These are phyloP conservation scores for Drosophila kanapiae DNA, from an alignment of 1,140 invertebrate species.

Conservation along the genomic window DNA sequence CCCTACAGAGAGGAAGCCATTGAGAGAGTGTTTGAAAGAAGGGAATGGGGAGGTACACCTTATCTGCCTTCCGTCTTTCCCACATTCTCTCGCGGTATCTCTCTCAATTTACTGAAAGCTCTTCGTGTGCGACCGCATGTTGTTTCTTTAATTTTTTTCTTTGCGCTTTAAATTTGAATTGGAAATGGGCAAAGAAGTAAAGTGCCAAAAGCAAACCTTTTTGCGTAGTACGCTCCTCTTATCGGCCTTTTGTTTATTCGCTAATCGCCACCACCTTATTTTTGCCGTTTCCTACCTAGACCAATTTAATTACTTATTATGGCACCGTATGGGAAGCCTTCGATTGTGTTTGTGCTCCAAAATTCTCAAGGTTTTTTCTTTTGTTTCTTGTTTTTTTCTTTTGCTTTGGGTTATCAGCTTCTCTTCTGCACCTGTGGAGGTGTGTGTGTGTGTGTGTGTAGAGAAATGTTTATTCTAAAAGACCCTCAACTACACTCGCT, in stretches of 20 bases:
- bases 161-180: conserved; percentile 41
- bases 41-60: conserved; percentile 7
- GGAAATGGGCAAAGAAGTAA: conserved; percentile 27
- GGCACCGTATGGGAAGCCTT: conserved; percentile 21
- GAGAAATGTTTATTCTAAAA: conserved; percentile 4
- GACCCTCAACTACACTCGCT: conserved; percentile 11
- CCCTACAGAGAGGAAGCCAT: conserved; percentile 20
- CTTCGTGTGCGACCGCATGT: conserved; percentile 46
- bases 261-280: conserved; percentile 34
- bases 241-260: conserved; percentile 48
- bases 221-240: conserved; percentile 33
- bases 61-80: conserved; percentile 21
- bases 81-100: conserved; percentile 14
- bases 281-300: conserved; percentile 44
- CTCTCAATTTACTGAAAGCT: conserved; percentile 38
- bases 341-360: conserved; percentile 23
- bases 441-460: neutral
- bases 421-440: conserved; percentile 12
- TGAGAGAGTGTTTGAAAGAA: neutral
- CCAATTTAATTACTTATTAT: conserved; percentile 61
- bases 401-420: conserved; percentile 32
- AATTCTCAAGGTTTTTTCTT: conserved; percentile 55
- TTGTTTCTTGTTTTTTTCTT: conserved; percentile 69
- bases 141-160: conserved; percentile 40
- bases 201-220: conserved; percentile 49